phyloP scores from a whole-genome alignment of 2,888 invertebrate species.

The Heliconius ismenius region DNA sequence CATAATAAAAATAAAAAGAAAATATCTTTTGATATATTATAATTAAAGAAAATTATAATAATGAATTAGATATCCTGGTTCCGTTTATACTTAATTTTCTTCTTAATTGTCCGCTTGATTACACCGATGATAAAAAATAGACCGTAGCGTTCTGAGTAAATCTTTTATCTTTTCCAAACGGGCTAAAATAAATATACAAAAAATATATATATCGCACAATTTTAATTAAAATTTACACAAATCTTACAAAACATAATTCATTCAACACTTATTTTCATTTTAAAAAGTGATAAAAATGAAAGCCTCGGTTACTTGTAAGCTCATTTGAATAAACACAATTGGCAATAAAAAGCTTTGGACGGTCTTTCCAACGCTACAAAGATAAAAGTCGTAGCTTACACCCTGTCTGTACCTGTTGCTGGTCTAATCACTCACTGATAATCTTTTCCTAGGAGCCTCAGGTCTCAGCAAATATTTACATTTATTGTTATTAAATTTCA shows the following conservation, averaged over 20 bases:
- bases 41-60: no score
- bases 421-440: constrained; percentile 48
- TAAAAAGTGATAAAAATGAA: constrained; percentile 10
- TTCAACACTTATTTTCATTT: neutral
- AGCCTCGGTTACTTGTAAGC: constrained; percentile 11
- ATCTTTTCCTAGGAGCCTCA: constrained; percentile 42
- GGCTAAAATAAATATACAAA: neutral
- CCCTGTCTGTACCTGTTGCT: constrained; percentile 46
- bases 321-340: constrained; percentile 34
- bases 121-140: no score
- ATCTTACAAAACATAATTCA: neutral
- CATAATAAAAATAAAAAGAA: no score
- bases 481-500: no score
- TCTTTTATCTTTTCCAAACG: neutral
- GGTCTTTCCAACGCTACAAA: constrained; percentile 25
- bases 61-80: no score
- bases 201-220: neutral
- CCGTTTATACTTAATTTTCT: no score
- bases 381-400: constrained; percentile 27
- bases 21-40: no score
- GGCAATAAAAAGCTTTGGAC: constrained; percentile 17
- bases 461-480: constrained; percentile 39
- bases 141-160: no score
- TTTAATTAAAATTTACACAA: neutral
- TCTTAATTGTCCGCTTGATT: no score